Base-by-base conservation (phyloP, 2,888 invertebrate genomes). In the Luperina nickerlii region DNA sequence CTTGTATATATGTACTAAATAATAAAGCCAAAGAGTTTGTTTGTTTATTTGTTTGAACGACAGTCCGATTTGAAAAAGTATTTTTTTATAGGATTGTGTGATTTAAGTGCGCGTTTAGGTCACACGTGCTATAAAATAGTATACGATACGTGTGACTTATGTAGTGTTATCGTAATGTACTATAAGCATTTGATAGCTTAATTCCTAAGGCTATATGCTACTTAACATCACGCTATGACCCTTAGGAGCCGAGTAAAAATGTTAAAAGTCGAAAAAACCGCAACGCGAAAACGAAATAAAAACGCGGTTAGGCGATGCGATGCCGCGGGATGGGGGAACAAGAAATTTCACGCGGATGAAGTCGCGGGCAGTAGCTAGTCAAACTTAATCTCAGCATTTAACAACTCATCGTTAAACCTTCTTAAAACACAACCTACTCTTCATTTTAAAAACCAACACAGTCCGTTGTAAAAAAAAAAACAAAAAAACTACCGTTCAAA, bases 401-500 rank as follows among this genome's bases (percentile, higher is more conserved):
- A 74, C 66, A 85, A 68, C 51, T 63, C n/a, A 74, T 69, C 9
- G 32, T 38, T 48, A 71, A 66, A 65, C 73, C 73, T 77, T 82
- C 77, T 68, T 71, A 67, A 82, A 86, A 74, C 24, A 38, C 45
- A 84, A 83, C 75, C 75, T 38, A 60, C 38, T 69, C 27, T 68
- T 80, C 45, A 75, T 81, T 76, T 71, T 42, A 67, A 77, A 81
- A 78, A 69, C 51, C 48, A 57, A 85, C 51, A 38, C 32, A 32
- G n/a, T 38, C 13, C 45, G 71, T 24, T 62, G 69, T 69, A 76
- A 74, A 57, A 45, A 66, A 81, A 81, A 80, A 74, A 72, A 45
- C 20, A 74, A 80, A 80, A 86, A 82, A 81, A 76, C 68, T 77
- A 78, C 86, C 51, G 60, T 73, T 70, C n/a, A 86, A 87, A 83